Evolutionary conservation across 2,888 invertebrate species (phyloP), one percentile per base, ranked within the genome.

Genomic region (Lepidonotus clava): DNA sequence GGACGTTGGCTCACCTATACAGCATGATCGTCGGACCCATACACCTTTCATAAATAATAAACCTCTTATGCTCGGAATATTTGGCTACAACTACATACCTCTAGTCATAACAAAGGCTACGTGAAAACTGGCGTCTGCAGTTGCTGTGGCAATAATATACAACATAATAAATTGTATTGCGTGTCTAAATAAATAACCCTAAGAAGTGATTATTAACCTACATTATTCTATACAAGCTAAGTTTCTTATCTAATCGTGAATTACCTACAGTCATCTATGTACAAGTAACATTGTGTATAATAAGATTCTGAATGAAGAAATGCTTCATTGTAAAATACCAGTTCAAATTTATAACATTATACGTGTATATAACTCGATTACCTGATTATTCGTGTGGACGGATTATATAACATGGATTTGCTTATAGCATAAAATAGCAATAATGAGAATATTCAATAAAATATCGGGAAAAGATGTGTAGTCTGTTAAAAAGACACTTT

Each of bases 1-100:
- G 21, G 71, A 71, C 18, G 38, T 71, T 71, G 71, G 71, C 36
- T 21, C 71, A n/a, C 71, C 34, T 18, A 71, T 71, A 34, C 71
- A 71, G 21, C 71, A 34, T 71, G 36, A 38, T 5, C 36, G n/a
- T 38, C 38, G 14, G 71, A 36, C 71, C 71, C 71, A 71, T 71
- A 34, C 71, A 71, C 71, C 71, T 38, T 34, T 71, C 71, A 34
- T 71, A 38, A 71, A 71, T 71, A 71, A 71, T 71, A 38, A 24
- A 71, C 34, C 34, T 38, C 21, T 38, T 71, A n/a, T 38, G 71
- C 71, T 34, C 11, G 5, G 38, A 71, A 32, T 71, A 71, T 71
- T 38, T 71, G 71, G 71, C 71, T 71, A 71, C 71, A 34, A 71
- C 71, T 34, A 34, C 36, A 36, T 71, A 34, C 36, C 71, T 71